Base-by-base conservation (phyloP, 2,888 invertebrate genomes). In the Limulus polyphemus region DNA sequence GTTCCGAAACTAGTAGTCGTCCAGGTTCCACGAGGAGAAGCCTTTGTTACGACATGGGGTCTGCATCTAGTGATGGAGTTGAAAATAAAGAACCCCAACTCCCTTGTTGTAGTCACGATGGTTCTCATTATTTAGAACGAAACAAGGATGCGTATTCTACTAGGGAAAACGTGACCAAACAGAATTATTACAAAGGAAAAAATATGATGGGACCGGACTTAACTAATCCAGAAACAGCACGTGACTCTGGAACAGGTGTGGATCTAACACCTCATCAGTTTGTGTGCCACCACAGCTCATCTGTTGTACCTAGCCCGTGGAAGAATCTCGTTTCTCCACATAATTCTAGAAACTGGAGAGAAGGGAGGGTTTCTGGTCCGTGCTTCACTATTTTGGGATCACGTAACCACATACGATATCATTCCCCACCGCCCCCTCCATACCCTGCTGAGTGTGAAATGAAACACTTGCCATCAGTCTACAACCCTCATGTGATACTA, bases 141-240 rank as follows among this genome's bases (percentile, higher is more conserved):
- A 67, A 67, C 51, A 67, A 67, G 55, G 67, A 65, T 49, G 67
- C 65, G 11, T 65, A 67, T 61, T 62, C 62, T 11, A 67, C 65
- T 58, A 62, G 65, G 49, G 64, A 65, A 48, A 65, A 65, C 56
- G 61, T 62, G 58, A 65, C 67, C 50, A 67, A 67, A 47, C 67
- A 67, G 55, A 67, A 63, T 60, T 67, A 67, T 62, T 67, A 67
- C 61, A 60, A 65, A 46, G 63, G 62, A 55, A 67, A 67, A 56
- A 62, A 61, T 47, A 67, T 67, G 65, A 55, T 67, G 58, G 65
- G 67, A 47, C 64, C 67, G 11, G 67, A 67, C 56, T 63, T 67
- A n/a, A 62, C 66, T 13, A 62, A 65, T 51, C 65, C 62, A 14
- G 65, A 65, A 47, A 60, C 62, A 47, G 16, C 52, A 17, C 49